Conservation (phyloP, 1,140 invertebrate species). For the Drosophila parvula region DNA sequence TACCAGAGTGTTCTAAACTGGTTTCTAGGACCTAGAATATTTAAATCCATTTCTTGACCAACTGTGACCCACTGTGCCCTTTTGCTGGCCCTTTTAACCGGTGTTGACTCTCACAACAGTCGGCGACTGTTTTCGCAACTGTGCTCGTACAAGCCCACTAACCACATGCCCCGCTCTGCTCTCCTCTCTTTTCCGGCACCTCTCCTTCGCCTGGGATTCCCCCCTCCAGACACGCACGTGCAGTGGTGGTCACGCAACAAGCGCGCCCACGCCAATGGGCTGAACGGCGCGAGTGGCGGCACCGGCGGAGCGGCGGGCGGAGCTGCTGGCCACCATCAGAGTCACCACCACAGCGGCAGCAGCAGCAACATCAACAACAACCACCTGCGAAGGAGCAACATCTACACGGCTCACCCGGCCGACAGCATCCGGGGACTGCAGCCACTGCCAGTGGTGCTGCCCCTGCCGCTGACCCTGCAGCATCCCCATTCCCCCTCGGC, state of each 20-base stretch:
- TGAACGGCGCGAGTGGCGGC: constrained; percentile 44
- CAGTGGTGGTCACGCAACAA: constrained; percentile 84
- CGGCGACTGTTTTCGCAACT: constrained; percentile 45
- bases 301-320: constrained; percentile 47
- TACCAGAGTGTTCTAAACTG: too few species aligned
- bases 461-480: constrained; percentile 42
- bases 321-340: constrained; percentile 41
- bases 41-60: neutral
- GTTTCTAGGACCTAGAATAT: too few species aligned
- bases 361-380: constrained; percentile 79
- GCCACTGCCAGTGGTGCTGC: constrained; percentile 50
- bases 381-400: constrained; percentile 80
- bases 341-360: constrained; percentile 46
- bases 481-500: constrained; percentile 54
- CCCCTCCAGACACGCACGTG: constrained; percentile 76
- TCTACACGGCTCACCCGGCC: constrained; percentile 81
- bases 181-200: constrained; percentile 31
- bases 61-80: neutral
- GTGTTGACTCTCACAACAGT: constrained; percentile 55
- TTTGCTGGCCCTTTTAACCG: constrained; percentile 11
- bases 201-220: constrained; percentile 6
- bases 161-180: constrained; percentile 3
- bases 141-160: constrained; percentile 26
- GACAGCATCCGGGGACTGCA: constrained; percentile 80
- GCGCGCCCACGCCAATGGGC: constrained; percentile 70